Evolutionary conservation across 1,140 invertebrate species (phyloP).

Genomic region (Brachionus paranguensis): DNA sequence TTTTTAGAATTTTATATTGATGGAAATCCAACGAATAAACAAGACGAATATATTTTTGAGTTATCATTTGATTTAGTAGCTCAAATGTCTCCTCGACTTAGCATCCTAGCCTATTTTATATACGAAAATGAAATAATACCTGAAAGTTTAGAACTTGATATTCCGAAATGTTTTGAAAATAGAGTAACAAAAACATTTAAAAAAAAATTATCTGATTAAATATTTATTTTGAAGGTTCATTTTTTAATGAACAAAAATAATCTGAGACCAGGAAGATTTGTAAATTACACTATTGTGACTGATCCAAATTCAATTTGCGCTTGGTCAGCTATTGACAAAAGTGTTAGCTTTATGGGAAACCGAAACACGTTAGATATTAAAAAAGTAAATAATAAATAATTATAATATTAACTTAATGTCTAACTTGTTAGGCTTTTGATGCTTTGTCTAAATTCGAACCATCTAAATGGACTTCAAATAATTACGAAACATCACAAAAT

Average conservation of each 20-base stretch:
- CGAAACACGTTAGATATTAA: not conserved
- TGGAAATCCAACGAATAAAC: not conserved
- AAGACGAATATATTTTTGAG: constrained; percentile 6
- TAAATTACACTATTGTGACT: not conserved
- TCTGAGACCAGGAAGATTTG: not conserved
- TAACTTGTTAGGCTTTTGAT: not conserved
- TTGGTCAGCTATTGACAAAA: constrained; percentile 33
- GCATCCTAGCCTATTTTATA: not conserved
- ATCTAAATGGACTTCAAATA: not conserved
- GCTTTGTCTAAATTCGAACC: constrained; percentile 1
- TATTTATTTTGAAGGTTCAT: not conserved
- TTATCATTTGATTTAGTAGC: not conserved
- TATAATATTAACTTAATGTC: not conserved
- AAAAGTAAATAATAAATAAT: not conserved
- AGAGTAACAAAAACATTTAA: not conserved
- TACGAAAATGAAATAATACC: constrained; percentile 24
- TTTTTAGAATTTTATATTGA: not conserved
- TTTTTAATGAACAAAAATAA: not conserved
- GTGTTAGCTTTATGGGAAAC: constrained; percentile 12
- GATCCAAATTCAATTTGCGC: constrained; percentile 32
- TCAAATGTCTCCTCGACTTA: constrained; percentile 4
- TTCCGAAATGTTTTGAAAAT: not conserved
- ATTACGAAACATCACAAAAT: not conserved
- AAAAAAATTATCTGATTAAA: not conserved
- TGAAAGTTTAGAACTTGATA: not conserved